A percentile compares a stretch with the other conserved stretches of the same genome.
These are phyloP conservation scores for Eupithecia vulgata DNA, from an alignment of 2,888 invertebrate genomes.

Conservation along the genomic window DNA sequence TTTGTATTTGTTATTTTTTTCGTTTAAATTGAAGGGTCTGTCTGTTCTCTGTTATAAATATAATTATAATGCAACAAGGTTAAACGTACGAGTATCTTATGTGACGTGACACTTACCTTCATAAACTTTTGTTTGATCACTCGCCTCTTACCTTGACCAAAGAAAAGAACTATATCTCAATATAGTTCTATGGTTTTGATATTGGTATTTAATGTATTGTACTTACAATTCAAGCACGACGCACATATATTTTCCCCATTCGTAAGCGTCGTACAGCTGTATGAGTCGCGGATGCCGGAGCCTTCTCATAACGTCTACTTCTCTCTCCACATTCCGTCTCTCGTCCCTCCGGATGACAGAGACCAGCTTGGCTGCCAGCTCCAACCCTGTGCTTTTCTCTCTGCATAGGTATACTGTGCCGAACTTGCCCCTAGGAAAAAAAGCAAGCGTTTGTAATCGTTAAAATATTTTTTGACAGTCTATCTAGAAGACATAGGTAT, in stretches of 20 bases:
- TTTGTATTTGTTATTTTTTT: not conserved
- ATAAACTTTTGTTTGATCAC: not conserved
- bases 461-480: not conserved
- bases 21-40: not conserved
- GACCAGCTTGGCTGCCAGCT: slow-evolving; percentile 97
- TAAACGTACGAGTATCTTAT: not conserved
- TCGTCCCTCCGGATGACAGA: slow-evolving; percentile 93
- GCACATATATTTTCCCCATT: slow-evolving; percentile 96
- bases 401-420: slow-evolving; percentile 97
- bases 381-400: slow-evolving; percentile 91
- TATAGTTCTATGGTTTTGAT: no score
- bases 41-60: not conserved
- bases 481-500: no score
- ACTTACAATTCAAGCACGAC: slow-evolving; percentile 97
- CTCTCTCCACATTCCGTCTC: slow-evolving; percentile 95
- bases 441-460: not conserved
- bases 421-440: slow-evolving; percentile 93
- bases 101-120: not conserved
- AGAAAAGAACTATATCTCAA: no score
- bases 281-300: slow-evolving; percentile 97
- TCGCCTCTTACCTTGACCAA: not conserved
- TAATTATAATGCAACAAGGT: not conserved
- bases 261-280: slow-evolving; percentile 98
- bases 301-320: slow-evolving; percentile 97
- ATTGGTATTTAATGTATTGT: not conserved